Base-by-base conservation (phyloP, 2,888 invertebrate genomes). In the Cartodere bifasciata region DNA sequence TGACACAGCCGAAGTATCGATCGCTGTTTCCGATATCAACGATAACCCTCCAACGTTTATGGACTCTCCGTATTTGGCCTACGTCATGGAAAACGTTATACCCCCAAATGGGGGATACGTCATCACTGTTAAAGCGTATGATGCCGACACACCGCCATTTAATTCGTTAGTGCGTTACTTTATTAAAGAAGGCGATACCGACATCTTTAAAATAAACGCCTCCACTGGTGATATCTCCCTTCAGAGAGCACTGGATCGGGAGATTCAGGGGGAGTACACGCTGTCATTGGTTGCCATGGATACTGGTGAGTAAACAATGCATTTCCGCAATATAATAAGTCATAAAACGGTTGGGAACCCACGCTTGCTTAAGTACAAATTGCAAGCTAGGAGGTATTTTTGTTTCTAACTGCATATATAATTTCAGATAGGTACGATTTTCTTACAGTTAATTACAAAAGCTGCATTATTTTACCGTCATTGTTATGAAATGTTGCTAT, bases 41-140 rank as follows among this genome's bases (percentile, higher is more conserved):
- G 92, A 94, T 64, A 90, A 90, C 54, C 80, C 83, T 16, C 94
- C 94, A 24, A 80, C 85, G 24, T 94, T 94, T 62, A 64, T 87
- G 44, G 85, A 94, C 62, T 90, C 91, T n/a, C 92, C 92, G 1
- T 92, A 91, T 62, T 65, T 87, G 52, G 87, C 88, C 3, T 82
- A 84, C 56, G 88, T 92, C 34, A 86, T 90, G 79, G 94, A 95
- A 64, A 87, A 88, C 58, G 76, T 84, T 48, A 73, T 84, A 40
- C 82, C 84, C 33, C 79, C 82, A 28, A 80, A 75, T 47, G 76
- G 68, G 47, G 84, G 83, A 29, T 84, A 82, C 56, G 75, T 86
- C 45, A 72, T 79, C 48, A 77, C 83, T 44, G 84, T 92, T 28
- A 75, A 77, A 44, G 92, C 91, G 14, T 80, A 79, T 59, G 92